Conservation (phyloP, 2,888 invertebrate genomes). For the Caenorhabditis doughertyi region DNA sequence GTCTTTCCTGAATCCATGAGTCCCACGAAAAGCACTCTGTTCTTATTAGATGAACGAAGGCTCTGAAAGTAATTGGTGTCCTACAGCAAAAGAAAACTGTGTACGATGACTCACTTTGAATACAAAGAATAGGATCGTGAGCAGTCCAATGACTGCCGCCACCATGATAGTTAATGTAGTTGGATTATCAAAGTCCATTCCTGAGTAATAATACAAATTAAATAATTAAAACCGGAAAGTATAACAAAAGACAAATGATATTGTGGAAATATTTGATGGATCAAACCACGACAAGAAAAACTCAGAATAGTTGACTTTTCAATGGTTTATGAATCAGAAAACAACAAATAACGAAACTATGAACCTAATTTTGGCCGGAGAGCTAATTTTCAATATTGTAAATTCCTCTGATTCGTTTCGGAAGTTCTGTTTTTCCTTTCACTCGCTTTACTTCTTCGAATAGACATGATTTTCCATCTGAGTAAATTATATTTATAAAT, state of each 20-base stretch:
- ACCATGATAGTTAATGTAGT: constrained; percentile 56
- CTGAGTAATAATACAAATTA: background rate
- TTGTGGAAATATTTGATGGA: too few relatives aligned
- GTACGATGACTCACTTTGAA: too few relatives aligned
- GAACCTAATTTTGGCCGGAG: constrained; percentile 53
- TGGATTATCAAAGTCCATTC: constrained; percentile 58
- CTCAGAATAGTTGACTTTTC: background rate
- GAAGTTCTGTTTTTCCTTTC: constrained; percentile 85
- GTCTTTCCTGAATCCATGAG: constrained; percentile 94
- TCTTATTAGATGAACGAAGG: constrained; percentile 51
- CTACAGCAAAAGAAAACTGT: too few relatives aligned
- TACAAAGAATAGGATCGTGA: constrained; percentile 57
- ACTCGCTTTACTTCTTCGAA: constrained; percentile 90
- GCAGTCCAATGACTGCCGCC: constrained; percentile 58
- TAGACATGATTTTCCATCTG: constrained; percentile 87
- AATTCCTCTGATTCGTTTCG: constrained; percentile 75
- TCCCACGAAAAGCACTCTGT: constrained; percentile 88
- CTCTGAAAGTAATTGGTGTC: constrained; percentile 29
- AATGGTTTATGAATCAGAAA: constrained; percentile 2
- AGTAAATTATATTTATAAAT: constrained; percentile 84
- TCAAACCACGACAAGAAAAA: background rate
- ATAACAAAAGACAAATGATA: too few relatives aligned
- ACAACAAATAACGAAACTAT: constrained; percentile 34
- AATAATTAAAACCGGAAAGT: background rate
- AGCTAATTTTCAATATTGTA: constrained; percentile 72